Evolutionary conservation across 2,797 vertebrate species (phyloP), one percentile per base, ranked within the genome.

Genomic region (Gymnoscopelus braueri): DNA sequence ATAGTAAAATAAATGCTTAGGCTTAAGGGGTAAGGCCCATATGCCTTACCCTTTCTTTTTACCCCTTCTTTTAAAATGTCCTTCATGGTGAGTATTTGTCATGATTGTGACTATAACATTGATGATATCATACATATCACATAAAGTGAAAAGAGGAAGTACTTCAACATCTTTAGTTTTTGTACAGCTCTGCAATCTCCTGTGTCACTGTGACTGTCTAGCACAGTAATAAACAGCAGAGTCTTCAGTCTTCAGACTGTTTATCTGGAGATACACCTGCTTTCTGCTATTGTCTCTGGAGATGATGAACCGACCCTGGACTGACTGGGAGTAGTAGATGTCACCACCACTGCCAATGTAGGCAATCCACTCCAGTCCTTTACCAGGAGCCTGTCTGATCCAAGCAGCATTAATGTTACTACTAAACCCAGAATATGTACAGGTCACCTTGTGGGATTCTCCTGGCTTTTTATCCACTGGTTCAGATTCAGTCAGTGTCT

Each of bases 401-500:
- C 81, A 84, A 29, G 2, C 0, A 24, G 65, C 67, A 0, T 0
- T 0, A 2, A 14, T 62, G 32, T 29, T 1, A 32, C 11, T 0
- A 23, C 47, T 7, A 0, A 75, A 32, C 4, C 65, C 70, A 69
- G 65, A 65, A 2, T 19, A 2, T 65, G 64, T 54, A n/a, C 71
- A 78, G 53, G 54, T 73, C 57, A 69, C 24, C 54, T 3, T 74
- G 60, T 63, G 65, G 1, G 69, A 72, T 14, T 69, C 61, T 66
- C 59, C 81, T 53, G 81, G 35, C 69, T 67, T 78, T 35, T 70
- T 76, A 57, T 80, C 57, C 67, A 78, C 75, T 26, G 73, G 48
- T 54, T 71, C 60, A 57, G 81, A 82, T 50, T 77, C 79, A 50
- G 74, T 77, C 66, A 86, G 81, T 53, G 79, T 57, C 72, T 83